Base-by-base conservation (phyloP, 2,888 invertebrate genomes). In the Eristalis pertinax region DNA sequence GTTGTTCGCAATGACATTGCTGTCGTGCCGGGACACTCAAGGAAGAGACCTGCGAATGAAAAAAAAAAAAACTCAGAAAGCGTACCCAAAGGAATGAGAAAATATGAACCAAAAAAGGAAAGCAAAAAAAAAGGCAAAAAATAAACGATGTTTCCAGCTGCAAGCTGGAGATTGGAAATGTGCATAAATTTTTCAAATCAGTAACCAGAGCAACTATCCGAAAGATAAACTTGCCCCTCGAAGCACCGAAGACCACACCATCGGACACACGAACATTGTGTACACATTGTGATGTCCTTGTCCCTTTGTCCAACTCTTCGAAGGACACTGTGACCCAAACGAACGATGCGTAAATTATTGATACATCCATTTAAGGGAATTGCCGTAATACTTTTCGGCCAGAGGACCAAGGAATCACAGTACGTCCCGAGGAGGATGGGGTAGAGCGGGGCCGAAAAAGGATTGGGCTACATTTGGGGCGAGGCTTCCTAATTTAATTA, bases 21-120 rank as follows among this genome's bases (percentile, higher is more conserved):
- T 74, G 96, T 96, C 63, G 97, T 97, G 72, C 96, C 96, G 60
- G 97, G 97, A 92, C 98, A 98, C 93, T 98, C 98, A 91, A 98
- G 94, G 94, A 97, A 97, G 88, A 98, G 94, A 84, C 97, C 95
- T 95, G 94, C 88, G 93, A 94, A 91, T 84, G 90, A 88, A 90
- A 84, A 89, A 90, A 90, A 90, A 89, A 89, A 63, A 73, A 76
- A 24, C 1, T 11, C 10, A 19, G n/a, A 50, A 50, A 19, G 7
- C 32, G 32, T 32, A 32, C 56, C 22, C 22, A 19, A 56, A 56
- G 22, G 60, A 26, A 26, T 60, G 60, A 60, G 43, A 19, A 56
- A 56, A 56, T 38, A 50, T 19, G 19, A n/a, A 50, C 7, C 19
- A 50, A 19, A 29, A 60, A 13, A 60, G 32, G 41, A n/a, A 69